These are phyloP conservation scores for Bombyx mori DNA, from an alignment of 1,140 invertebrate species.

Conservation along the genomic window ASM3026992v2 NC_085115.1:8657501-8658000, in stretches of 20 bases:
- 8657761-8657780: too few species aligned
- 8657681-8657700: constrained; percentile 81
- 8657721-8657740: constrained; percentile 73
- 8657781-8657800: too few species aligned
- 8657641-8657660: constrained; percentile 81
- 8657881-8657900: too few species aligned
- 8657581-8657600: constrained; percentile 25
- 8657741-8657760: constrained; percentile 19
- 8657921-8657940: too few species aligned
- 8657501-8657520: constrained; percentile 3
- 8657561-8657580: constrained; percentile 36
- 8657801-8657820: too few species aligned
- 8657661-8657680: constrained; percentile 75
- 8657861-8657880: too few species aligned
- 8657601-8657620: constrained; percentile 59
- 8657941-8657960: too few species aligned
- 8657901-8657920: too few species aligned
- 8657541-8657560: constrained; percentile 49
- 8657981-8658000: too few species aligned
- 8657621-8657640: constrained; percentile 76
- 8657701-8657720: constrained; percentile 76
- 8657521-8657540: neutral
- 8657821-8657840: too few species aligned
- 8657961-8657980: too few species aligned
- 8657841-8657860: too few species aligned